Evolutionary conservation across 2,113 vertebrate genomes (phyloP), one percentile per base, ranked within the genome.

Genomic region (Spea bombifrons): DNA sequence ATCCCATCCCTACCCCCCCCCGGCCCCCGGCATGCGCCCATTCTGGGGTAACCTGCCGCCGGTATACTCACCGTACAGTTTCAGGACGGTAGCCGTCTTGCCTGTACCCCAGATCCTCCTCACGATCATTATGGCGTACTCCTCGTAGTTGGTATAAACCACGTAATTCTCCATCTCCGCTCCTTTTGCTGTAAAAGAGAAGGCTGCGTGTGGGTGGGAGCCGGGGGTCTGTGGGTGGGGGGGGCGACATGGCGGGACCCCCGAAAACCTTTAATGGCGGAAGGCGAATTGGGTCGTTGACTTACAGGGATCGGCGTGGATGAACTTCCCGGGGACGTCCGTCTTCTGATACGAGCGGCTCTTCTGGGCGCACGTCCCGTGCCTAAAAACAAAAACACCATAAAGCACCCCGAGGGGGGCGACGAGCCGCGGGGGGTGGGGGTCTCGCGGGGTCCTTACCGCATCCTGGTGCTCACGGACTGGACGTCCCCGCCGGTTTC

Each of bases 131-230:
- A 97, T 91, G 5, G 93, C 93, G 0, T 96, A 98, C 82, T 98
- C 95, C 0, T 94, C 83, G 0, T 98, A 98, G 90, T 98, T 95
- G 15, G 95, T 96, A 83, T 89, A 93, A 55, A 93, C 92, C 75
- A 99, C 93, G 0, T 94, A 98, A 69, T 89, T 85, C 3, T 88
- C 89, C 67, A 96, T 85, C 10, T 90, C 90, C 2, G 83, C 2
- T 0, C 84, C 78, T 91, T 91, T 95, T 73, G 80, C 96, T 99
- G 87, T 4, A 63, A 30, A n/a, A 66, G 12, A 53, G 7, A 53
- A 53, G 10, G 50, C 3, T 30, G 30, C 30, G 30, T 1, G 30
- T 30, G 30, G 30, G 30, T 30, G 30, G 30, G 30, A 30, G 30
- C 30, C 1, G 30, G 30, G 1, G 30, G 30, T 30, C 30, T 2